phyloP scores from a whole-genome alignment of 2,113 vertebrate genomes.

The Ardeotis arabs region DNA sequence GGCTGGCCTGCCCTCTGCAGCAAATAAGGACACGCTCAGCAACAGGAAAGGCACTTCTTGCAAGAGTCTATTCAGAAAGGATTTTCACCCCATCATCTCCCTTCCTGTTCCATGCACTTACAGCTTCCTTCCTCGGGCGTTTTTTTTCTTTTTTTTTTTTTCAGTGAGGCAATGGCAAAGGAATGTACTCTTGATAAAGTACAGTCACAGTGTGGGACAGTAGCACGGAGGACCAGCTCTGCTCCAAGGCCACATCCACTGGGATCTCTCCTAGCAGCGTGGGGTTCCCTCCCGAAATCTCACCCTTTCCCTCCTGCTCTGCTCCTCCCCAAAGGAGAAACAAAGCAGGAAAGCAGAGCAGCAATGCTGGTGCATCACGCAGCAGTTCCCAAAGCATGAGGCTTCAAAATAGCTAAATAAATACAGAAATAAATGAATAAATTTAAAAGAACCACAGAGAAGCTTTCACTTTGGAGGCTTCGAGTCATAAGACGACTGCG shows the following conservation, averaged over 20 bases:
- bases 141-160: neutral
- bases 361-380: rapidly evolving
- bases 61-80: neutral
- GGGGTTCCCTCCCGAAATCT: neutral
- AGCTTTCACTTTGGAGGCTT: neutral
- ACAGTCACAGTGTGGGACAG: rapidly evolving
- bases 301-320: neutral
- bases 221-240: neutral
- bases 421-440: neutral
- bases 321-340: neutral
- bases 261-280: neutral
- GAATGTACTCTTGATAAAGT: slow-evolving; percentile 1
- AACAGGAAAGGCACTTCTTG: neutral
- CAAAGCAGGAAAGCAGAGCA: neutral
- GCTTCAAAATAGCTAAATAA: neutral
- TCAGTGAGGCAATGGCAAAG: neutral
- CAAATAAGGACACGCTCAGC: neutral
- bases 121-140: neutral
- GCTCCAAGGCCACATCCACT: neutral
- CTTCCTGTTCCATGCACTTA: neutral
- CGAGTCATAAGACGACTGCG: neutral
- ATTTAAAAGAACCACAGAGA: neutral
- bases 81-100: neutral
- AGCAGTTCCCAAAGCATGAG: neutral
- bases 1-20: neutral